Evolutionary conservation across 1,140 invertebrate species (phyloP).

Genomic region (Hypsibius dujardini): DNA sequence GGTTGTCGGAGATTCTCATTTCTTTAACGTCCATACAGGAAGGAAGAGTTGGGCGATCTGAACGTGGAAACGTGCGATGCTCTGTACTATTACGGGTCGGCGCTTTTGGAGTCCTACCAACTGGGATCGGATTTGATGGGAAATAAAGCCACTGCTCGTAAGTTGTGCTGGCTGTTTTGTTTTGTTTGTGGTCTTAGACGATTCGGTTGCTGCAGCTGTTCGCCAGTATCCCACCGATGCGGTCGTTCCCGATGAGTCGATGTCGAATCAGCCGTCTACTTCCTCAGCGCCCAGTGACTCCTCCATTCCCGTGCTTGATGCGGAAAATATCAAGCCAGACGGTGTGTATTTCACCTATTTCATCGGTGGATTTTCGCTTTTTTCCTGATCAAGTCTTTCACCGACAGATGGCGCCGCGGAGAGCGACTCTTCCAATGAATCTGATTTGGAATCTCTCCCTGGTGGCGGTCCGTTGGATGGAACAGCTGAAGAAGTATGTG

Average conservation of each 20-base stretch:
- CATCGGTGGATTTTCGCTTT: too few species aligned
- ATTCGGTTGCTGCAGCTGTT: not conserved
- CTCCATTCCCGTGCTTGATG: not conserved
- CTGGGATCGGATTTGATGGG: not conserved
- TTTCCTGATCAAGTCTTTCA: too few species aligned
- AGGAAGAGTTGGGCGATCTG: constrained; percentile 1
- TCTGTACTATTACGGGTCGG: not conserved
- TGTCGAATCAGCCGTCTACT: not conserved
- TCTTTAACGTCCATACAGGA: not conserved
- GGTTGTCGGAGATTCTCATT: not conserved
- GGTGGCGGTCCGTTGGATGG: not conserved
- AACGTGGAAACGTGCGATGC: constrained; percentile 2
- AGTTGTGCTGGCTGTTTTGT: not conserved
- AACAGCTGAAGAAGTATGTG: not conserved
- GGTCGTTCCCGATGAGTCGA: not conserved
- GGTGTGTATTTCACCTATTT: too few species aligned
- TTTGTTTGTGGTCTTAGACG: not conserved
- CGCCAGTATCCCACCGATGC: not conserved
- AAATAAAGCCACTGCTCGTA: not conserved
- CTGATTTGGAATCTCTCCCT: too few species aligned
- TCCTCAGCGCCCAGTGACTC: not conserved
- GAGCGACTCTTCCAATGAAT: too few species aligned
- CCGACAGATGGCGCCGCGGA: too few species aligned
- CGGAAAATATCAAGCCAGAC: too few species aligned
- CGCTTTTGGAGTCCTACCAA: constrained; percentile 3